Conservation (phyloP, 2,113 vertebrate genomes). For the Hiodon tergisus region DNA sequence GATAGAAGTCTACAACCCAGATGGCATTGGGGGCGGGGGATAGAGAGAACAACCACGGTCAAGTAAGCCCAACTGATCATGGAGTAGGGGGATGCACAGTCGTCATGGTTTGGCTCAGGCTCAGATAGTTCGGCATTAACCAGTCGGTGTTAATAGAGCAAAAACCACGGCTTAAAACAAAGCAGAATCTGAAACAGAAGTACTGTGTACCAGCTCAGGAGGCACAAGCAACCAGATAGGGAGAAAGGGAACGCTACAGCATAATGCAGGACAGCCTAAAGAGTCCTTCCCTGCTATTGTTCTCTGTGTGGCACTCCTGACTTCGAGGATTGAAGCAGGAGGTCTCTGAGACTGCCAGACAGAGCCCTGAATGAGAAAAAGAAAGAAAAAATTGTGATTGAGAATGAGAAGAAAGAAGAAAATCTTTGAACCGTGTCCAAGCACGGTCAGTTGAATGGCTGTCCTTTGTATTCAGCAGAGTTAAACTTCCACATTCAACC, state of each 20-base stretch:
- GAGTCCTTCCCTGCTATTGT: not conserved
- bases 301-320: not conserved
- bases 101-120: not conserved
- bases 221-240: not conserved
- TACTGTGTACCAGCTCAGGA: not conserved
- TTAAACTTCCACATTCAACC: slow-evolving; percentile 8
- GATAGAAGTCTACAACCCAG: too few relatives aligned
- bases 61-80: too few relatives aligned
- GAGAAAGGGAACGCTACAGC: not conserved
- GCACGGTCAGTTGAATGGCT: slow-evolving; percentile 8
- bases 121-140: not conserved
- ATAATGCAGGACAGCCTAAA: not conserved
- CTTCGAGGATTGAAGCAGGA: slow-evolving; percentile 3
- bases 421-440: slow-evolving; percentile 20
- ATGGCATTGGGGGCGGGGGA: too few relatives aligned
- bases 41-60: too few relatives aligned
- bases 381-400: slow-evolving; percentile 3
- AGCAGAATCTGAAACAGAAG: not conserved
- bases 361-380: slow-evolving; percentile 5
- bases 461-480: slow-evolving; percentile 14
- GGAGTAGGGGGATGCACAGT: too few relatives aligned
- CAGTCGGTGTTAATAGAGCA: not conserved
- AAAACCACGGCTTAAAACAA: not conserved
- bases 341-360: not conserved
- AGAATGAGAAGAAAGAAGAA: slow-evolving; percentile 6